Percentiles rank a stretch among this genome's conserved stretches.
phyloP scores from a whole-genome alignment of 2,888 invertebrate genomes.

The Napeogenes inachia region DNA sequence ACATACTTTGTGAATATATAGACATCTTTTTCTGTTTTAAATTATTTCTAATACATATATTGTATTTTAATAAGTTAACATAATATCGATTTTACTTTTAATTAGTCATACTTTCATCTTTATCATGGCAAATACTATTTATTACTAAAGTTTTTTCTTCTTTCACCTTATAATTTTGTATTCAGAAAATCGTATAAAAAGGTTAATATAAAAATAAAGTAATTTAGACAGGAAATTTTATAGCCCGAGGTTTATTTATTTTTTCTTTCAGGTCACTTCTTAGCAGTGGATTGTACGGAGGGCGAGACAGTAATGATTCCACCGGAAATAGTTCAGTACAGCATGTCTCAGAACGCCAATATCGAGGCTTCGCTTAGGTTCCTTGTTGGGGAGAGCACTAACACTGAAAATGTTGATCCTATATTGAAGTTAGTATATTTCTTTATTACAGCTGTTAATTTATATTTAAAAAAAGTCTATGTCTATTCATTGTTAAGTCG shows the following conservation, averaged over 20 bases:
- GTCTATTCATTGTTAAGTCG: too few species aligned
- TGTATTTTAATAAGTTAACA: too few species aligned
- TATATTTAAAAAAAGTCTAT: not conserved
- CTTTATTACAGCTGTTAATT: not conserved
- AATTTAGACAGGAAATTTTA: too few species aligned
- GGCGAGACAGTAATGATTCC: conserved; percentile 84
- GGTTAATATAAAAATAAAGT: too few species aligned
- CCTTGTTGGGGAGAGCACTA: conserved; percentile 58
- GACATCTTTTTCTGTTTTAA: too few species aligned
- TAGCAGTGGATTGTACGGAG: conserved; percentile 81
- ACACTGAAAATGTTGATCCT: conserved; percentile 70
- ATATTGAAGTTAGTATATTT: conserved; percentile 71
- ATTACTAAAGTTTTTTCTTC: too few species aligned
- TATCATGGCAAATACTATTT: too few species aligned
- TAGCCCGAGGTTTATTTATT: not conserved
- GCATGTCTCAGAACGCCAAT: conserved; percentile 74
- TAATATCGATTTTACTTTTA: too few species aligned
- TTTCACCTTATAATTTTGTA: too few species aligned
- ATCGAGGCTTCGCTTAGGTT: conserved; percentile 64
- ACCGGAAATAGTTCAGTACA: conserved; percentile 80
- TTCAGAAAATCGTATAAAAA: too few species aligned
- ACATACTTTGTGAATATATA: not conserved
- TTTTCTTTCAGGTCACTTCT: conserved; percentile 74
- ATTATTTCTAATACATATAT: too few species aligned
- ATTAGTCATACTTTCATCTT: too few species aligned